A percentile compares a stretch with the other conserved stretches of the same genome.
These are phyloP conservation scores for Sylvia atricapilla DNA, from an alignment of 2,113 vertebrate species.

Conservation along the genomic window DNA sequence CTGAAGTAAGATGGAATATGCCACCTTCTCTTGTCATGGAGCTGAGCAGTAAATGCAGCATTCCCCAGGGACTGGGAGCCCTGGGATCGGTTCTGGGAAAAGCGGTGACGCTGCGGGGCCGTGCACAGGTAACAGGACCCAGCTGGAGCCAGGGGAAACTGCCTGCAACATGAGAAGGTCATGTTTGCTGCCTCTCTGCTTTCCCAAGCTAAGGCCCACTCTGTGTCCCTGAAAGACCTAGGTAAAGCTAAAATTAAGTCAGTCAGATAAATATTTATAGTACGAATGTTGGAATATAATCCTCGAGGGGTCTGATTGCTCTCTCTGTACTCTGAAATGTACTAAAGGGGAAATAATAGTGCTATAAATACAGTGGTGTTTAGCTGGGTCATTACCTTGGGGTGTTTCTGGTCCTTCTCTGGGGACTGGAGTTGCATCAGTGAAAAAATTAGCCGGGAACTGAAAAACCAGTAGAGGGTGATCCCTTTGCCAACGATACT, in stretches of 20 bases:
- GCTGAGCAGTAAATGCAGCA: background rate
- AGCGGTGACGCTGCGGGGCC: background rate
- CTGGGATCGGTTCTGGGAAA: background rate
- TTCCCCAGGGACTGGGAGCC: background rate
- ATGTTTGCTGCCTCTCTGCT: constrained; percentile 21
- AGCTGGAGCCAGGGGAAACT: background rate
- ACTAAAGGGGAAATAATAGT: constrained; percentile 29
- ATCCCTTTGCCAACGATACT: background rate
- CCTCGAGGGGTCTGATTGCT: constrained; percentile 18
- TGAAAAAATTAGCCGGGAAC: background rate
- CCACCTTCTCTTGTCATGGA: background rate
- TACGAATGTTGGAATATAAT: constrained; percentile 21
- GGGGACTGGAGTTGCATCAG: background rate
- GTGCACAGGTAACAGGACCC: background rate
- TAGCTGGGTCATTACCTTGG: constrained; percentile 31
- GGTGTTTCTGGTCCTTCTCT: background rate
- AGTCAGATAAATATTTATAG: constrained; percentile 50
- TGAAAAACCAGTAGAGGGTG: background rate
- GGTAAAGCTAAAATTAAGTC: constrained; percentile 46
- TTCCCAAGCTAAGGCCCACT: constrained; percentile 6
- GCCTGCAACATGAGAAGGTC: constrained; percentile 52
- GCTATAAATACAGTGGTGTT: constrained; percentile 5
- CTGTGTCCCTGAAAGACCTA: constrained; percentile 33
- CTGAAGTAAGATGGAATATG: background rate
- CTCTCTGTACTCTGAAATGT: background rate